Conservation (phyloP, 2,888 invertebrate species). For the Desoria tigrina region DNA sequence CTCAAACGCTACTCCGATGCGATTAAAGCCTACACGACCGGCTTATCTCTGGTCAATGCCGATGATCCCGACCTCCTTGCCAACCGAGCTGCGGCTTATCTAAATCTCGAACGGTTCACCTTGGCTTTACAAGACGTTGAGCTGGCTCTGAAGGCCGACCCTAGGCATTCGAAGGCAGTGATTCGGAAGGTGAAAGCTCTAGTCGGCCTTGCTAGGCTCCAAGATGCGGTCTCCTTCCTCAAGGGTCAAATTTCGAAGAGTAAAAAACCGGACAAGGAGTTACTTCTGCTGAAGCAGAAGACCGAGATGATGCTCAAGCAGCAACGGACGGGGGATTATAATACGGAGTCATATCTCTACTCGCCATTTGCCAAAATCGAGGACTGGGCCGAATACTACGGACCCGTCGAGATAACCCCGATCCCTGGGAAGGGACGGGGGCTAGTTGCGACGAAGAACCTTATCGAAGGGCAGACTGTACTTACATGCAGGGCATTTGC, state of each 20-base stretch:
- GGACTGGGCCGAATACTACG: conserved; percentile 38
- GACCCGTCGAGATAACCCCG: conserved; percentile 28
- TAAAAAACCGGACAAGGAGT: conserved; percentile 22
- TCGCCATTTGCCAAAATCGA: conserved; percentile 16
- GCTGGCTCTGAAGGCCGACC: conserved; percentile 17
- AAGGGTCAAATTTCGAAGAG: background rate
- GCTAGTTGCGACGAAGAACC: conserved; percentile 29
- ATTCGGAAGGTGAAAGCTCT: conserved; percentile 37
- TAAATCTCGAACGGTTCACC: conserved; percentile 30
- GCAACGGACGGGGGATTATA: conserved; percentile 28
- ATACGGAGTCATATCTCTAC: conserved; percentile 24
- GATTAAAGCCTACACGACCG: conserved; percentile 12
- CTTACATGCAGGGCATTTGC: conserved; percentile 39
- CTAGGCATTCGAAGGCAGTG: conserved; percentile 36
- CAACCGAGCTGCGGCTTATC: conserved; percentile 38
- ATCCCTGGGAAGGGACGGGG: conserved; percentile 41
- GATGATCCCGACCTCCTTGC: conserved; percentile 33
- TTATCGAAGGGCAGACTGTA: conserved; percentile 27
- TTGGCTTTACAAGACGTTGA: conserved; percentile 29
- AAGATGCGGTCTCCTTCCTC: conserved; percentile 32
- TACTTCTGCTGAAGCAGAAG: conserved; percentile 24
- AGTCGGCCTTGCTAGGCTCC: conserved; percentile 22
- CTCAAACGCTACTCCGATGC: conserved; percentile 15
- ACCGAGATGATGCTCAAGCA: conserved; percentile 30
- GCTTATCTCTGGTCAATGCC: conserved; percentile 2